Conservation (phyloP, 2,113 vertebrate species). For the Himantopus leucocephalus region DNA sequence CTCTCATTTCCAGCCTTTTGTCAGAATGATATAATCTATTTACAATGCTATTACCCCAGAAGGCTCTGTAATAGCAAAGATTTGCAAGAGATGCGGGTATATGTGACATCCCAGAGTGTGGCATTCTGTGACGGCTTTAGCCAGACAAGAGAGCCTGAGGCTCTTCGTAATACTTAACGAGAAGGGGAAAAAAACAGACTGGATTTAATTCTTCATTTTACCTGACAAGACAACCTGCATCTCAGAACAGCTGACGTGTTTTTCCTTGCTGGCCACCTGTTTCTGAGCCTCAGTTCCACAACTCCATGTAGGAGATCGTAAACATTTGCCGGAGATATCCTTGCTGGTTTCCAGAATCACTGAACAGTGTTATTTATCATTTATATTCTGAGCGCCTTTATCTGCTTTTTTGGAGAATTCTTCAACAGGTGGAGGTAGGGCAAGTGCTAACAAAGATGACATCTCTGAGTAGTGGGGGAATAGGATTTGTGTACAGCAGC, state of each 20-base stretch:
- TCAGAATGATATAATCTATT: not conserved
- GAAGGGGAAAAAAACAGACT: not conserved
- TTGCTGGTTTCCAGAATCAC: not conserved
- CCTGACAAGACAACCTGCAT: not conserved
- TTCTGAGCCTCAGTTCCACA: not conserved
- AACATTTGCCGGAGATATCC: not conserved
- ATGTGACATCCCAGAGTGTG: not conserved
- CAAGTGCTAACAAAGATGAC: not conserved
- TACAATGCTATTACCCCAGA: not conserved
- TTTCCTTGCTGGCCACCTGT: not conserved
- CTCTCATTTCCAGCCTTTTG: not conserved
- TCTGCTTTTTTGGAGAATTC: not conserved
- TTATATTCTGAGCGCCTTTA: not conserved
- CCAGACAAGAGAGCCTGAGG: not conserved
- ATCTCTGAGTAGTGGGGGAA: not conserved
- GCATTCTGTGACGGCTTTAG: not conserved
- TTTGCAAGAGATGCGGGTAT: not conserved
- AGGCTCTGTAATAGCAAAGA: not conserved
- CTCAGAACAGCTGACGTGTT: not conserved
- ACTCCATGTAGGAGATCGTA: accelerated
- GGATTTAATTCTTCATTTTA: not conserved
- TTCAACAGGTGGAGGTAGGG: not conserved
- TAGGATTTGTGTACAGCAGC: not conserved
- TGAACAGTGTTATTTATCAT: not conserved
- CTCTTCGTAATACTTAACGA: not conserved